phyloP scores from a whole-genome alignment of 2,888 invertebrate species.

The Leptopilina myrica region DNA sequence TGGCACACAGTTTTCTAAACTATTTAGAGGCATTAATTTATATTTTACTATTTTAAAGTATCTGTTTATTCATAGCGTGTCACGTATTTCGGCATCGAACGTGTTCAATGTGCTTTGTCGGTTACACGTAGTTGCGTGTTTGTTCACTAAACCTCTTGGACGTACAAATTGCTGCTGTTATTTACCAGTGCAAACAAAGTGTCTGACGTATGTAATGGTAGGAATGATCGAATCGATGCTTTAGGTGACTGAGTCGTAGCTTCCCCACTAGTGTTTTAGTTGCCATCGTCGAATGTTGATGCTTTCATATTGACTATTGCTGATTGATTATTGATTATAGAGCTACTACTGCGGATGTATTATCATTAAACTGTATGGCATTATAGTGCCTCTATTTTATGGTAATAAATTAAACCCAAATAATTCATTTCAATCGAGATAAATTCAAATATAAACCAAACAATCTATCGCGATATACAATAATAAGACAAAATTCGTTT shows the following conservation, averaged over 20 bases:
- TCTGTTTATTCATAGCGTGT: slow-evolving; percentile 21
- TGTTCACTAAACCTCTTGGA: slow-evolving; percentile 33
- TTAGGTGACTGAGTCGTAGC: slow-evolving; percentile 14
- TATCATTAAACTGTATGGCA: not conserved
- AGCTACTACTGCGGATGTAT: not conserved
- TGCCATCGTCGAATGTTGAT: slow-evolving; percentile 7
- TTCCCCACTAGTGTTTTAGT: not conserved
- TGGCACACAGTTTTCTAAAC: not conserved
- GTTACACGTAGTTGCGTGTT: slow-evolving; percentile 26
- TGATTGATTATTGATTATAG: slow-evolving; percentile 22
- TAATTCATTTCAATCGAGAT: not conserved
- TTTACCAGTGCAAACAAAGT: slow-evolving; percentile 27
- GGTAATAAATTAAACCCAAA: not conserved
- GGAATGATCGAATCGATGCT: slow-evolving; percentile 33
- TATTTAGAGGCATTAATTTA: not conserved
- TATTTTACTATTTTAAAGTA: not conserved
- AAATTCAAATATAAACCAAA: too few relatives aligned
- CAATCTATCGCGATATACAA: too few relatives aligned
- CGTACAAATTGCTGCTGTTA: slow-evolving; percentile 34
- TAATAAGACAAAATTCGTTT: too few relatives aligned
- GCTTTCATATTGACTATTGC: slow-evolving; percentile 1
- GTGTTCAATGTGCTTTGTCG: slow-evolving; percentile 15
- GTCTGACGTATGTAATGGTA: slow-evolving; percentile 11
- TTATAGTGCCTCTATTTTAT: not conserved
- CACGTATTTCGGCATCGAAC: slow-evolving; percentile 3